phyloP scores from a whole-genome alignment of 2,113 vertebrate species.

The Mobula hypostoma region DNA sequence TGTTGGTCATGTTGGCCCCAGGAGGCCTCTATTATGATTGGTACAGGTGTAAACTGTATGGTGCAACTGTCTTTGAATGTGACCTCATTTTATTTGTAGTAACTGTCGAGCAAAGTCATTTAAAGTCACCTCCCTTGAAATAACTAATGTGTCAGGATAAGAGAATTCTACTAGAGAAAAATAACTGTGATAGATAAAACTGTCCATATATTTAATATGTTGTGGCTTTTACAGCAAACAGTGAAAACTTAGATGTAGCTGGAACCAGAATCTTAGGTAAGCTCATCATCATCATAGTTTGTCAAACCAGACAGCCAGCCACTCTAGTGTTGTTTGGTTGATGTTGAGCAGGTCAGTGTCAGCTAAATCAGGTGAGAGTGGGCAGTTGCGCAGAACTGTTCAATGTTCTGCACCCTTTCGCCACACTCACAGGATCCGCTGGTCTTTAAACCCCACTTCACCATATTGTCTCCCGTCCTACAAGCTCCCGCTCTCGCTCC shows the following conservation, averaged over 20 bases:
- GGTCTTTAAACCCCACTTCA: too few species aligned
- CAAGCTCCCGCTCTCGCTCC: too few species aligned
- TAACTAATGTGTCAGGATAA: neutral
- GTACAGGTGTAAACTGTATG: conserved; percentile 23
- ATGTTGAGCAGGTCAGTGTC: too few species aligned
- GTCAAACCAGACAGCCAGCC: neutral
- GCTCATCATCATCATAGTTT: too few species aligned
- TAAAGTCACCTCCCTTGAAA: neutral
- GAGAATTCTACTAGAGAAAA: too few species aligned
- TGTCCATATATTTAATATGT: neutral
- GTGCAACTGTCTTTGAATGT: neutral
- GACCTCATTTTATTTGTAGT: conserved; percentile 23
- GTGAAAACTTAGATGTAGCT: neutral
- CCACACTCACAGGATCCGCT: too few species aligned
- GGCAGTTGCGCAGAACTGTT: too few species aligned
- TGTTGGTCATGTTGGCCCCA: neutral
- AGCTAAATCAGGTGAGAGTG: too few species aligned
- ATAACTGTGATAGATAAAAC: neutral
- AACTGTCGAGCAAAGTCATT: conserved; percentile 3
- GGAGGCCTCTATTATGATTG: neutral
- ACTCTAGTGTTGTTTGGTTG: too few species aligned
- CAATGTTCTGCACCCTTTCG: too few species aligned
- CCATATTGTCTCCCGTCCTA: too few species aligned
- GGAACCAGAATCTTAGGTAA: neutral
- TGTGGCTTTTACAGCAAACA: neutral